Evolutionary conservation across 1,140 invertebrate species (phyloP).

Genomic region (Gonioctena quinquepunctata): DNA sequence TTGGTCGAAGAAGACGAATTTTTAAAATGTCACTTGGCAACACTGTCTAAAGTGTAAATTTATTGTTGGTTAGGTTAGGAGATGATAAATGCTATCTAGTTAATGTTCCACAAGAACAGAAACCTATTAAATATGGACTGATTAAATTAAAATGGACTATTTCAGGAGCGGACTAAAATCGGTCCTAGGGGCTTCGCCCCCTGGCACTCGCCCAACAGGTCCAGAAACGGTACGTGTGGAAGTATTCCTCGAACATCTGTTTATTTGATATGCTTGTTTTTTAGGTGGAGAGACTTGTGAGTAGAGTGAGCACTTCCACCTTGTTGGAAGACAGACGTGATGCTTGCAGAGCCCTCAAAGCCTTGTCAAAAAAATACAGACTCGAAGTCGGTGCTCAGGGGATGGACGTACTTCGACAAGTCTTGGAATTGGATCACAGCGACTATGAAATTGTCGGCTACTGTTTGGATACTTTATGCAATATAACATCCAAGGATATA

Average conservation of each 20-base stretch:
- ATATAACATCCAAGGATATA: constrained; percentile 83
- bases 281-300: constrained; percentile 90
- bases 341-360: constrained; percentile 93
- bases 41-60: no score
- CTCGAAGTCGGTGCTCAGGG: constrained; percentile 95
- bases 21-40: no score
- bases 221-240: constrained; percentile 78
- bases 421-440: constrained; percentile 79
- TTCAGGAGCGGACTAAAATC: constrained; percentile 86
- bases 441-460: constrained; percentile 92
- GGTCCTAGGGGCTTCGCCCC: constrained; percentile 80
- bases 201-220: constrained; percentile 72
- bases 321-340: constrained; percentile 92
- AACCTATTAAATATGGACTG: background rate
- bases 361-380: constrained; percentile 89
- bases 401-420: constrained; percentile 84
- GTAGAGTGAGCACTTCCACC: constrained; percentile 89
- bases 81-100: no score
- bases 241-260: constrained; percentile 22
- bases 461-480: constrained; percentile 88
- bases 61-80: no score
- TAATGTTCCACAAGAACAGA: background rate
- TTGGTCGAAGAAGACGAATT: no score
- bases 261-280: constrained; percentile 9
- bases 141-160: constrained; percentile 71